Evolutionary conservation across 2,797 vertebrate species (phyloP).

Genomic region (Anguilla pacifica): DNA sequence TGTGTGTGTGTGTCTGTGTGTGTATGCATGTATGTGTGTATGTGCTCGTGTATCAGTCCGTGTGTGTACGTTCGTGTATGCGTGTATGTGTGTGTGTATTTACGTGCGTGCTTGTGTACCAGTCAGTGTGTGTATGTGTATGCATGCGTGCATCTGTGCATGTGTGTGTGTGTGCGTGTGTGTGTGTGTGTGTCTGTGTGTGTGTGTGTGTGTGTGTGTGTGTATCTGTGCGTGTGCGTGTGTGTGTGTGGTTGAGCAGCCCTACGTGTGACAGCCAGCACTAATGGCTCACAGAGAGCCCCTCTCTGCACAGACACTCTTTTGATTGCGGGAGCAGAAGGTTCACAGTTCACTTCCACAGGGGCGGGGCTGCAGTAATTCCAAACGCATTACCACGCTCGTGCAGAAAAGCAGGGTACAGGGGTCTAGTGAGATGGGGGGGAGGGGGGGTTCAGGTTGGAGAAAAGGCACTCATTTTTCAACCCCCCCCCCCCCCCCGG

Average conservation of each 20-base stretch:
- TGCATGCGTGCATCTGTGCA: background rate
- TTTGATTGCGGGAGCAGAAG: background rate
- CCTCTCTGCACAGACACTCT: background rate
- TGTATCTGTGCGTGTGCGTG: background rate
- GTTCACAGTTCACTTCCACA: slow-evolving; percentile 15
- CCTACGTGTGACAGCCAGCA: background rate
- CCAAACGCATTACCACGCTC: slow-evolving; percentile 16
- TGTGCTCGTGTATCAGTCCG: background rate
- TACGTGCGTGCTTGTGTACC: background rate
- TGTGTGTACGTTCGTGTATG: background rate
- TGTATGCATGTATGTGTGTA: background rate
- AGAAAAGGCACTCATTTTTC: background rate
- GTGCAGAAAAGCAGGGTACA: background rate
- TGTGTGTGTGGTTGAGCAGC: background rate
- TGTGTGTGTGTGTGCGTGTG: slow-evolving; percentile 1
- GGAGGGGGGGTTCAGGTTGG: background rate
- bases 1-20: background rate
- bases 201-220: background rate
- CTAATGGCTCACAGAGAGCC: background rate
- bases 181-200: background rate
- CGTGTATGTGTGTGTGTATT: slow-evolving; percentile 1
- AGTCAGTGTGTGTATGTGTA: background rate
- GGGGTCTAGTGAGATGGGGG: background rate
- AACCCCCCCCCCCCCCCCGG: background rate
- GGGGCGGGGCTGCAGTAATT: slow-evolving; percentile 18